phyloP scores from a whole-genome alignment of 2,888 invertebrate genomes.

The Nemapogon koenigi region DNA sequence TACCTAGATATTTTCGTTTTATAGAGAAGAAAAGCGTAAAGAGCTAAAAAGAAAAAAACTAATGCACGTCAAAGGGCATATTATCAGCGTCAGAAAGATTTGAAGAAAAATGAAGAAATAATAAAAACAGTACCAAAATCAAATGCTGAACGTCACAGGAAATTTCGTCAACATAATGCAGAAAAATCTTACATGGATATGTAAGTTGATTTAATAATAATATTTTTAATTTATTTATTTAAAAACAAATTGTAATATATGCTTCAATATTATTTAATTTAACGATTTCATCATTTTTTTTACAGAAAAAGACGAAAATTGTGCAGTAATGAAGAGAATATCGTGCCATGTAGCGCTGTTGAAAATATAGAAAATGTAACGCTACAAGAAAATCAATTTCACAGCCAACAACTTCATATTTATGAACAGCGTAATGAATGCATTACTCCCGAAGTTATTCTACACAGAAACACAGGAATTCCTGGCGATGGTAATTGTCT shows the following conservation, averaged over 20 bases:
- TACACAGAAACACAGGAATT: constrained; percentile 23
- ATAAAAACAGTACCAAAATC: constrained; percentile 21
- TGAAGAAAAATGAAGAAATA: constrained; percentile 21
- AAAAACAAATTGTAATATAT: constrained; percentile 22
- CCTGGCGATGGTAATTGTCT: constrained; percentile 22
- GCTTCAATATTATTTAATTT: constrained; percentile 21
- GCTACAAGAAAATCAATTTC: constrained; percentile 16
- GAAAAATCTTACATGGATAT: constrained; percentile 22
- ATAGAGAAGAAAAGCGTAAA: constrained; percentile 9
- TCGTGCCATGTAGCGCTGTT: constrained; percentile 19
- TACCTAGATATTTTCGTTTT: constrained; percentile 5
- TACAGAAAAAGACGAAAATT: constrained; percentile 23
- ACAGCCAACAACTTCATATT: constrained; percentile 17
- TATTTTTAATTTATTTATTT: constrained; percentile 13
- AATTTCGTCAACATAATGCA: constrained; percentile 24
- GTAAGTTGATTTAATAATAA: constrained; percentile 23
- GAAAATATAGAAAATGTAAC: constrained; percentile 14
- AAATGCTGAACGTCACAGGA: constrained; percentile 25
- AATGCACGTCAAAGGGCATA: constrained; percentile 3
- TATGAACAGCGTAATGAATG: constrained; percentile 22
- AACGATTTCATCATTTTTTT: constrained; percentile 23
- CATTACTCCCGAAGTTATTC: constrained; percentile 23
- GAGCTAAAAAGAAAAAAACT: constrained; percentile 5
- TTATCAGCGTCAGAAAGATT: constrained; percentile 3
- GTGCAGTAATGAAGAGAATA: constrained; percentile 22